These are phyloP conservation scores for Schizotus pectinicornis DNA, from an alignment of 2,888 invertebrate species.

Conservation along the genomic window DNA sequence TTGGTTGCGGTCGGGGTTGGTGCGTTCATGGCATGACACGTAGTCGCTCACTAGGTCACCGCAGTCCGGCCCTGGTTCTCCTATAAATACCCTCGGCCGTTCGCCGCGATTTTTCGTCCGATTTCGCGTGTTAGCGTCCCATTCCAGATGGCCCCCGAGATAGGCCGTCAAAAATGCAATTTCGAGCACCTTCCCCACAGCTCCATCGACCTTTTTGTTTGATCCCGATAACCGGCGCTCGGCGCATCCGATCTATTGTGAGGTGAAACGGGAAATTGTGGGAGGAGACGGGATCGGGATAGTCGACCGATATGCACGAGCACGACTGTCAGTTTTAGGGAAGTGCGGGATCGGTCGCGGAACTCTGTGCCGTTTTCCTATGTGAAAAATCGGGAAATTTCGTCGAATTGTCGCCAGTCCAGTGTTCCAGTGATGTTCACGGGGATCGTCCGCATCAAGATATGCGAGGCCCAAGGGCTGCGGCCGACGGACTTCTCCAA, in stretches of 20 bases:
- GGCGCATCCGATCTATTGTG: constrained; percentile 27
- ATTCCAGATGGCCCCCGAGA: no score
- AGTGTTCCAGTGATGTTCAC: constrained; percentile 77
- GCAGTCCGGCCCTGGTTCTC: no score
- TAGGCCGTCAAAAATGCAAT: no score
- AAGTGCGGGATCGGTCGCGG: not conserved
- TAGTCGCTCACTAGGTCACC: no score
- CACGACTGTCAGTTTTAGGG: constrained; percentile 18
- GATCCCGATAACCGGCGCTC: constrained; percentile 19
- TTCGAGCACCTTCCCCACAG: no score
- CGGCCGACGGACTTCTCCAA: constrained; percentile 95
- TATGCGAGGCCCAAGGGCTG: constrained; percentile 96
- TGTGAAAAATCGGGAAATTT: no score
- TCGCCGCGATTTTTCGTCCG: no score
- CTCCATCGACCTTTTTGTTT: constrained; percentile 8
- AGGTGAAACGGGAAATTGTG: constrained; percentile 26
- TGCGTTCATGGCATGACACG: no score
- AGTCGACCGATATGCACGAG: constrained; percentile 1
- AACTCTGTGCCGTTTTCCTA: no score
- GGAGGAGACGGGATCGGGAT: constrained; percentile 27
- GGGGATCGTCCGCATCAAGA: constrained; percentile 94
- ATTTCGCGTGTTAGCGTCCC: no score
- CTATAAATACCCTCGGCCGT: no score
- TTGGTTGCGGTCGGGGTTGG: no score
- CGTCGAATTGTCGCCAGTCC: not conserved